Base-by-base conservation (phyloP, 1,140 invertebrate species). In the Drosophila nannoptera region DNA sequence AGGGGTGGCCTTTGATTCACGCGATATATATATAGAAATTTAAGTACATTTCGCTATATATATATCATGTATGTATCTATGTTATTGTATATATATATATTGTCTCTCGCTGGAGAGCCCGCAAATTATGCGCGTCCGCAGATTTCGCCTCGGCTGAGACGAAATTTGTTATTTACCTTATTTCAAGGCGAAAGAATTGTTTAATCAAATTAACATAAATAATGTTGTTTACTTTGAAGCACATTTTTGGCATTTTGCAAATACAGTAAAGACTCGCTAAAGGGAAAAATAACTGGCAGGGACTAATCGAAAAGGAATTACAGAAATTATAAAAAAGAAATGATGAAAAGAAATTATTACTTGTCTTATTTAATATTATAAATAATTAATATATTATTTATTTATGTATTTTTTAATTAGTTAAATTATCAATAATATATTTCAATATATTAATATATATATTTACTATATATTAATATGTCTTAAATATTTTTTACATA, bases 121-220 rank as follows among this genome's bases (percentile, higher is more conserved):
- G 35, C 45, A 61, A 61, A 38, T 49, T 35, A 16, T 45, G 14
- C 14, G 54, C 29, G 22, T 46, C 8, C 14, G 43, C 52, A 53
- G 52, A 64, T 64, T 64, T 32, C 56, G 42, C 12, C 12, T 22
- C 22, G 14, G 42, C n/a, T 22, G 14, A 45, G 11, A 45, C 12
- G 7, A n/a, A 43, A 29, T 55, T 55, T 11, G 38, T 9, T 11
- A 33, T 46, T 35, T 54, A 46, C 48, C 32, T 64, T 48, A 5
- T 7, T 55, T 32, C 14, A 60, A 36, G 9, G 55, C 55, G n/a
- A 22, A 59, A 45, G 9, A 32, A 45, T 46, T 46, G 56, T 42
- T 40, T 42, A 8, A 55, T 42, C 40, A 43, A 43, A 43, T 31
- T 42, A 14, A 0, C 43, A 48, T 12, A 16, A 46, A 46, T 16